Evolutionary conservation across 2,888 invertebrate genomes (phyloP).

Genomic region (Tiliacea aurago): DNA sequence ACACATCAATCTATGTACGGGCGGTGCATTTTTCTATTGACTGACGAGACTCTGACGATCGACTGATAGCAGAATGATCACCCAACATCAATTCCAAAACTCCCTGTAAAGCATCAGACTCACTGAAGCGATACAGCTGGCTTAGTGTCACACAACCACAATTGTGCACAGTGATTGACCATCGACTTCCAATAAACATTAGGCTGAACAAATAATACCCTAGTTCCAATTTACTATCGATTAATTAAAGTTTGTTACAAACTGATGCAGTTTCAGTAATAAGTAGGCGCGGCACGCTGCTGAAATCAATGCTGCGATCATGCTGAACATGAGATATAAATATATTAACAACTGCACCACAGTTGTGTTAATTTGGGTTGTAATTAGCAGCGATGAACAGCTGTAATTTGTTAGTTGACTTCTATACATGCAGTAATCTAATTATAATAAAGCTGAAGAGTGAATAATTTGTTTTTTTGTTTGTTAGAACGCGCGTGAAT

Average conservation of each 20-base stretch:
- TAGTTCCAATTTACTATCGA: constrained; percentile 1
- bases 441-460: no score
- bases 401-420: neutral
- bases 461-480: no score
- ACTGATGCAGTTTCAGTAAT: neutral
- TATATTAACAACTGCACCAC: constrained; percentile 32
- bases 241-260: neutral
- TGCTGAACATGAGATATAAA: constrained; percentile 30
- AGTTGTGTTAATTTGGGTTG: constrained; percentile 29
- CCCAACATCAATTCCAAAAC: neutral
- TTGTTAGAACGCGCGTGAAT: no score
- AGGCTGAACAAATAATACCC: constrained; percentile 2
- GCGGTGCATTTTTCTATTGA: constrained; percentile 12
- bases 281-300: neutral
- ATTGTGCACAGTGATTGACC: constrained; percentile 3
- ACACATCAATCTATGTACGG: constrained; percentile 1
- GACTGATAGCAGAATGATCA: constrained; percentile 5
- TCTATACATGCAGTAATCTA: no score
- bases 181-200: constrained; percentile 6
- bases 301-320: constrained; percentile 24
- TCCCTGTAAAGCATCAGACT: neutral
- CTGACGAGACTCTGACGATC: constrained; percentile 6
- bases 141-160: neutral
- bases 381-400: constrained; percentile 21
- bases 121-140: neutral